phyloP scores from a whole-genome alignment of 1,140 invertebrate species.

The Macrocentrus cingulum region DNA sequence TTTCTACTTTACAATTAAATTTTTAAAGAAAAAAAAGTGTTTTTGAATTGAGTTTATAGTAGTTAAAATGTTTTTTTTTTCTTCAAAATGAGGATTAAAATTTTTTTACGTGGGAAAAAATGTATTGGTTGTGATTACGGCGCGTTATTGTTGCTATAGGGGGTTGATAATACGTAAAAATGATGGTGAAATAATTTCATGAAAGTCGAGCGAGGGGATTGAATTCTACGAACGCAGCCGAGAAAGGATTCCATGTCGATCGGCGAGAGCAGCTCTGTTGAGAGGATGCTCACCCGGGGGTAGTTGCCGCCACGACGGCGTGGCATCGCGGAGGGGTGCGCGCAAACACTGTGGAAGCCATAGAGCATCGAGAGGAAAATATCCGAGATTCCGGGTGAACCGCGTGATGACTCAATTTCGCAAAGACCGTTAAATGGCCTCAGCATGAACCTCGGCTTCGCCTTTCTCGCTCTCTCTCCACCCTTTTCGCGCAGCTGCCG shows the following conservation, averaged over 20 bases:
- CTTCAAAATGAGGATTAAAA: no score
- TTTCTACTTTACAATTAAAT: no score
- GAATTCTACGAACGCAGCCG: neutral
- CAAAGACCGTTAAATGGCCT: conserved; percentile 57
- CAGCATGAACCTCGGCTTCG: conserved; percentile 44
- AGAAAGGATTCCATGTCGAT: conserved; percentile 17
- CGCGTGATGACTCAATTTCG: conserved; percentile 60
- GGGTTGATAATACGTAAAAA: no score
- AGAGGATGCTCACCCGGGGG: conserved; percentile 7
- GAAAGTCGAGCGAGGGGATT: neutral
- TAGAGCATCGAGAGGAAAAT: conserved; percentile 54
- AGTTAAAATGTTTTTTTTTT: no score
- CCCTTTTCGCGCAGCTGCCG: conserved; percentile 28
- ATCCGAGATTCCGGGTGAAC: conserved; percentile 59
- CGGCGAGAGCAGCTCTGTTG: conserved; percentile 1
- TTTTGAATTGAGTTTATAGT: no score
- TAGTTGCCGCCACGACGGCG: conserved; percentile 10
- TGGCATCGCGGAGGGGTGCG: conserved; percentile 16
- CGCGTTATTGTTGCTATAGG: no score
- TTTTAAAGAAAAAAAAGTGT: no score
- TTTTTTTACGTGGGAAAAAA: no score
- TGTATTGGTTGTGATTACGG: no score
- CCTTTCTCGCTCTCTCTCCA: conserved; percentile 22
- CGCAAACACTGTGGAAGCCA: conserved; percentile 33
- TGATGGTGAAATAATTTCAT: conserved; percentile 10